Conservation (phyloP, 2,888 invertebrate species). For the Dendrolimus houi region DNA sequence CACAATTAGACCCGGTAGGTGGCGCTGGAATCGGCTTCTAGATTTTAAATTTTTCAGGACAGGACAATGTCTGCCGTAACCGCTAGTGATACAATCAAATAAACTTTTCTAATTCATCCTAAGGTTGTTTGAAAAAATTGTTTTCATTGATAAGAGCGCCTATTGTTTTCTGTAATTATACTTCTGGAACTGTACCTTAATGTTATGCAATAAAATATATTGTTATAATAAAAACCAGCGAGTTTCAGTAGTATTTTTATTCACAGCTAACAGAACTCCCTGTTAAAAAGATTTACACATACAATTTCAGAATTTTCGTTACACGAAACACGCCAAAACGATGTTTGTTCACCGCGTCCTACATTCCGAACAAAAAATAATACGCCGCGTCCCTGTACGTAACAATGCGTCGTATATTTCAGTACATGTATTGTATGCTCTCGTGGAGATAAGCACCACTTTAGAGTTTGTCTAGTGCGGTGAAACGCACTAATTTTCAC, state of each 20-base stretch:
- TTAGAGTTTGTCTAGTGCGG: slow-evolving; percentile 33
- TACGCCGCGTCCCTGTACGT: slow-evolving; percentile 4
- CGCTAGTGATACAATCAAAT: too few relatives aligned
- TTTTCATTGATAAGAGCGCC: too few relatives aligned
- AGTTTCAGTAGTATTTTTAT: neutral
- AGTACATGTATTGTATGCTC: slow-evolving; percentile 15
- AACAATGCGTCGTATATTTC: slow-evolving; percentile 14
- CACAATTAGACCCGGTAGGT: too few relatives aligned
- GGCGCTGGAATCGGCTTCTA: too few relatives aligned
- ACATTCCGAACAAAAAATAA: neutral
- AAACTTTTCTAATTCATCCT: too few relatives aligned
- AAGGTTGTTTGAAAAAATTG: too few relatives aligned
- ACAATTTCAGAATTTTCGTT: neutral
- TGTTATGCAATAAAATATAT: too few relatives aligned
- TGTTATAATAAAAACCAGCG: neutral
- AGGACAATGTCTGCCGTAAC: too few relatives aligned
- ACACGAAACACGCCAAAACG: neutral
- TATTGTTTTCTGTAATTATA: too few relatives aligned
- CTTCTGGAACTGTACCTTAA: too few relatives aligned
- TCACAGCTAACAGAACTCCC: neutral
- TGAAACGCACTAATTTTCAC: slow-evolving; percentile 42
- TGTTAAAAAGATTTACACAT: neutral
- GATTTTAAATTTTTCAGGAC: too few relatives aligned
- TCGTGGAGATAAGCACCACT: slow-evolving; percentile 33
- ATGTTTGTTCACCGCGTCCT: neutral